Percentiles rank a stretch among this genome's conserved stretches.
These are phyloP conservation scores for Emmelina monodactyla DNA, from an alignment of 2,888 invertebrate species.

Conservation along the genomic window DNA sequence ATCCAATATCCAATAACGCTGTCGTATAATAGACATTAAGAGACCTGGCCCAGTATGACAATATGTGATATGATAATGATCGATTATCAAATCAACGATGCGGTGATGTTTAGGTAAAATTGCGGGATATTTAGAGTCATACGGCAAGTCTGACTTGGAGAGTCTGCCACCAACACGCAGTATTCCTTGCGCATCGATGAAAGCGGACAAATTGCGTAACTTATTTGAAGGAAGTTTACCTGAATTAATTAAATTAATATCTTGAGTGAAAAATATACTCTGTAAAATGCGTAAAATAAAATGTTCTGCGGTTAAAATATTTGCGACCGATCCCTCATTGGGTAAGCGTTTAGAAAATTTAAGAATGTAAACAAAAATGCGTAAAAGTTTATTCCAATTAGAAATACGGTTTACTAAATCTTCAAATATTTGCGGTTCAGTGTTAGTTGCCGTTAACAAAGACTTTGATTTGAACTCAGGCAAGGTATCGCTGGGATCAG, in stretches of 20 bases:
- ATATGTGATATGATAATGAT: slow-evolving; percentile 4
- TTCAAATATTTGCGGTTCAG: neutral
- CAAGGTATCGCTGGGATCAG: no score
- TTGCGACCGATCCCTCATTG: no score
- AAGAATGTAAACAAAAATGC: no score
- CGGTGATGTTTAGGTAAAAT: slow-evolving; percentile 4
- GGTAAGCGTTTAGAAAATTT: no score
- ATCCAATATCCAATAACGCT: no score
- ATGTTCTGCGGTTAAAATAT: no score
- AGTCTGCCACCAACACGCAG: no score
- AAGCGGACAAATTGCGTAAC: neutral
- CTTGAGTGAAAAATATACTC: neutral
- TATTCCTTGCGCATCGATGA: no score
- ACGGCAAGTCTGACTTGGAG: neutral
- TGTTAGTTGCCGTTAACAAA: neutral
- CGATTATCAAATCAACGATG: slow-evolving; percentile 7
- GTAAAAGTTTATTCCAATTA: neutral
- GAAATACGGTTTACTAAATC: neutral
- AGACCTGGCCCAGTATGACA: slow-evolving; percentile 8
- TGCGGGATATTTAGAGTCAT: neutral
- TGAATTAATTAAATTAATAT: neutral
- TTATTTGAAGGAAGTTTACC: neutral
- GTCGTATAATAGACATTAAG: slow-evolving; percentile 6
- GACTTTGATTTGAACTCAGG: neutral
- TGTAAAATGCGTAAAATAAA: neutral